Conservation (phyloP, 2,797 vertebrate species). For the Enteromius treurensis region DNA sequence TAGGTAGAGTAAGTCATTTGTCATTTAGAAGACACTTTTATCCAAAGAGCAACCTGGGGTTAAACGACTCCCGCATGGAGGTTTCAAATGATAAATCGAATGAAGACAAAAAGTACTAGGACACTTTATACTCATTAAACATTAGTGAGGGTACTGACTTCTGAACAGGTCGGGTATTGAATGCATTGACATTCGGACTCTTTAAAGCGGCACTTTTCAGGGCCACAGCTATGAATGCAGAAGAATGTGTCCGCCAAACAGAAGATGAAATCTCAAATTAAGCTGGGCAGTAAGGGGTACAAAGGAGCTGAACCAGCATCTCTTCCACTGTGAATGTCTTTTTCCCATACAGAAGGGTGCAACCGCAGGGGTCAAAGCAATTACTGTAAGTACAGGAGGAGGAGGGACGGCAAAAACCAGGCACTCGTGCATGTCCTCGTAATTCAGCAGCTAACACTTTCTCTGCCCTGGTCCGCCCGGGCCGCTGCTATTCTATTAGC, state of each 20-base stretch:
- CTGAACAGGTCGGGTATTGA: not conserved
- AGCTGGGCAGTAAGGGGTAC: not conserved
- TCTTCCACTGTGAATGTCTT: not conserved
- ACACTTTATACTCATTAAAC: not conserved
- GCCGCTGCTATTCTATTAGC: conserved; percentile 47
- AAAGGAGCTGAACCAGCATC: conserved; percentile 13
- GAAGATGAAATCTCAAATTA: conserved; percentile 17
- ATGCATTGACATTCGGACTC: not conserved
- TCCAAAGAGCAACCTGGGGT: not conserved
- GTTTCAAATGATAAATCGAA: not conserved
- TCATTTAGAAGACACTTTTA: conserved; percentile 10
- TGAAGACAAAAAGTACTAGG: not conserved
- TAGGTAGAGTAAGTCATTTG: not conserved
- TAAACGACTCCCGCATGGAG: not conserved
- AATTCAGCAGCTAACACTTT: conserved; percentile 17
- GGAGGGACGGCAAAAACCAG: conserved; percentile 13
- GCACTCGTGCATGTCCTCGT: conserved; percentile 23
- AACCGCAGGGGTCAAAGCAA: conserved; percentile 54
- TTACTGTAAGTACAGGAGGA: conserved; percentile 53
- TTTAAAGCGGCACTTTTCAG: not conserved
- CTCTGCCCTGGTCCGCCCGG: not conserved
- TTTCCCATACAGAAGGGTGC: conserved; percentile 26
- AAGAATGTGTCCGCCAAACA: conserved; percentile 5
- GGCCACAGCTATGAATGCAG: not conserved
- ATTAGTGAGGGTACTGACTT: not conserved